Evolutionary conservation across 1,140 invertebrate genomes (phyloP).

Genomic region (Sipha flava): DNA sequence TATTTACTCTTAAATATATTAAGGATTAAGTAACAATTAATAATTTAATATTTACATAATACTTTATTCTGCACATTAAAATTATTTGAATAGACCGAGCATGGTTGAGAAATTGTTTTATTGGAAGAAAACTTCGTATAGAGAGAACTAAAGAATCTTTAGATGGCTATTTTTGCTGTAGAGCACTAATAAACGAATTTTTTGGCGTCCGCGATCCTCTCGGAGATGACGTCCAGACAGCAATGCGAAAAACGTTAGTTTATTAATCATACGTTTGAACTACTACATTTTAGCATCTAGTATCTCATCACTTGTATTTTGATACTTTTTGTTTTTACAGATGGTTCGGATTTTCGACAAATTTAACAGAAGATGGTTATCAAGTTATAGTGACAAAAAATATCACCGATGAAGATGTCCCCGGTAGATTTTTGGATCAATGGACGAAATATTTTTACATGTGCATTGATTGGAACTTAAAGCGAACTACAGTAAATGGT

Average conservation of each 20-base stretch:
- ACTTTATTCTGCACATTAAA: no score
- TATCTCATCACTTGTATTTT: not conserved
- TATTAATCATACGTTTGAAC: no score
- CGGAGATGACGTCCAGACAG: not conserved
- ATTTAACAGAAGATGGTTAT: not conserved
- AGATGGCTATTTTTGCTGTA: conserved; percentile 10
- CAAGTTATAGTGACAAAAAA: not conserved
- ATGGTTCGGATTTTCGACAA: conserved; percentile 4
- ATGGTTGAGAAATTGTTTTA: not conserved
- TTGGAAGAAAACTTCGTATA: not conserved
- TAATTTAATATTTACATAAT: no score
- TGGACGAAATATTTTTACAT: conserved; percentile 26
- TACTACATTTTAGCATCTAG: no score
- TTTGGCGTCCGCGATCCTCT: conserved; percentile 12
- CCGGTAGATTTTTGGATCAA: not conserved
- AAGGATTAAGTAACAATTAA: no score
- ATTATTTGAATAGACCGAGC: conserved; percentile 42
- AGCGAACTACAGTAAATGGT: not conserved
- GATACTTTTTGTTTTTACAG: no score
- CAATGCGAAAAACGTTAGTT: conserved; percentile 23
- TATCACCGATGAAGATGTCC: not conserved
- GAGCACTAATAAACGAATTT: not conserved
- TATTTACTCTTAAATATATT: no score
- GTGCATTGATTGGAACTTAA: conserved; percentile 8
- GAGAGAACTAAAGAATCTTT: conserved; percentile 7